Evolutionary conservation across 64 coral and sea anemone genomes (phyloP), one percentile per base, ranked within the genome.

Genomic region (Hydrozoanthus tunicans): DNA sequence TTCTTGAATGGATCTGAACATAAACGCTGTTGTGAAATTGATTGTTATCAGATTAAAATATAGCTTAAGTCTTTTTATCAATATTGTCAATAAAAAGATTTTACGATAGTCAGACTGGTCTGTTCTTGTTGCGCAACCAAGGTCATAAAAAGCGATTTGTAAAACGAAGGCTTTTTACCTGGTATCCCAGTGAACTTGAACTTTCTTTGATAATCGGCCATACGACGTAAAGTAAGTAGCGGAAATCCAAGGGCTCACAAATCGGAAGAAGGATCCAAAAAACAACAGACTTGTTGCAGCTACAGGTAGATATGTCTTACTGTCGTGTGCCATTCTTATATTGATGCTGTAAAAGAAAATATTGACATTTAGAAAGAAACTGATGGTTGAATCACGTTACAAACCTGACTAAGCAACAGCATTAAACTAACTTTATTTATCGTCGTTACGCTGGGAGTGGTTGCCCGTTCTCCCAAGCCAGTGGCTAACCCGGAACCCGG

Each of bases 181-280:
- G 20, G 82, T 85, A 54, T 85, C 82, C 82, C 82, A 85, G 7
- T 85, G 82, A 13, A 85, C 64, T 85, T 85, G 82, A 58, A 85
- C 43, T 70, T 70, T 85, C 64, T 85, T 85, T 4, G 82, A 85
- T 67, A 85, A 64, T 64, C 53, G 52, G n/a, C 64, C 14, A 70
- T 85, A 85, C 53, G 64, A 85, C 51, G n/a, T 70, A 57, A 85
- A 85, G 53, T 6, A 85, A 52, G 54, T 20, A 11, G 82, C 64
- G 9, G 82, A 85, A 51, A 85, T 57, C 7, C 82, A 64, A 11
- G 82, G 82, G 70, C 64, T 85, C 8, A 85, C 82, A 66, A 70
- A 85, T 17, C 82, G 82, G 56, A 85, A 85, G 9, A 85, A 51
- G 6, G 51, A 85, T 6, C 82, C 82, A 70, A 85, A 85, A 53